These are phyloP conservation scores for Dinomys branickii DNA, from an alignment of 2,113 vertebrate species.

Conservation along the genomic window DNA sequence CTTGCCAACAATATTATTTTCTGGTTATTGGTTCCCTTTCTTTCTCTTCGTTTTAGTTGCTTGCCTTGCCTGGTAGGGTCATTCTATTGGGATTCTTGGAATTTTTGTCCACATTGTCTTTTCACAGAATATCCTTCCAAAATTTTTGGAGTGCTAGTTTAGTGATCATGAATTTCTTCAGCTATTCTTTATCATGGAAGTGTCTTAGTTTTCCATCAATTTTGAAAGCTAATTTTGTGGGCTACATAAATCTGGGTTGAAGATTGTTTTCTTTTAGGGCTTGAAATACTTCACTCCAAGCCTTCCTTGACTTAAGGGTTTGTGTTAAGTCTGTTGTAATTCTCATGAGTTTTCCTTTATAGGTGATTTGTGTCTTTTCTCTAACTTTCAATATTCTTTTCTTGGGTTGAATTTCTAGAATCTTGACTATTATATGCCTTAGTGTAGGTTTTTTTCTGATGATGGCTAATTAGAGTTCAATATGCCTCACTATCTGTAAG, in stretches of 20 bases:
- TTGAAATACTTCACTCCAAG: neutral
- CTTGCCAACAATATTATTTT: neutral
- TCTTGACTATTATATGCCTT: neutral
- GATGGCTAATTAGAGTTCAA: neutral
- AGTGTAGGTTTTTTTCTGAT: neutral
- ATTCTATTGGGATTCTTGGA: too few relatives aligned
- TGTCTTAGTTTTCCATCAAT: neutral
- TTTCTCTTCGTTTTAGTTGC: neutral
- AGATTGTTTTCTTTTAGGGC: neutral
- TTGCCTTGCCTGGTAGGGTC: neutral
- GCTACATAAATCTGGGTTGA: neutral
- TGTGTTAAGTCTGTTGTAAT: neutral
- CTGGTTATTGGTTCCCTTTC: neutral
- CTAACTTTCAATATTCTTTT: neutral
- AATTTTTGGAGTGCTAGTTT: neutral
- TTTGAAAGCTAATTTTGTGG: neutral
- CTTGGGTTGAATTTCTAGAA: neutral
- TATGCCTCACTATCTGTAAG: neutral
- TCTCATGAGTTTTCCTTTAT: neutral
- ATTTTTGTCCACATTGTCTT: too few relatives aligned
- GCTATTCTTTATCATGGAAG: neutral
- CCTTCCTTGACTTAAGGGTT: neutral
- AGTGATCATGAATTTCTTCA: neutral
- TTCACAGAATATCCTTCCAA: neutral
- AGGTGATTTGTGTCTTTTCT: neutral